Base-by-base conservation (phyloP, 1,140 invertebrate species). In the Hyposmocoma kahamanoa region DNA sequence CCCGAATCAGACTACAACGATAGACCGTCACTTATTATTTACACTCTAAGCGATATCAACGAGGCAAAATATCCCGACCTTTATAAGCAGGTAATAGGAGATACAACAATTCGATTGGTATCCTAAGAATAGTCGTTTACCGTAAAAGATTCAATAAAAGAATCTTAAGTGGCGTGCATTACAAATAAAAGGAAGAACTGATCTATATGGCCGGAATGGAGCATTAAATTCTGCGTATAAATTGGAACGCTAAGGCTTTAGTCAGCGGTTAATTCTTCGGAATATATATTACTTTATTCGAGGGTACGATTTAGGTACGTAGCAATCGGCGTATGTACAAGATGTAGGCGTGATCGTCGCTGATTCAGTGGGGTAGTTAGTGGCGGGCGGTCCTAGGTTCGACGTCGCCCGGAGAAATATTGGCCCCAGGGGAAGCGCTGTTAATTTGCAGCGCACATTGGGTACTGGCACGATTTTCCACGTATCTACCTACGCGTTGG, bases 301-400 rank as follows among this genome's bases (percentile, higher is more conserved):
- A 66, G 68, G 68, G 70, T 66, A 68, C 57, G 60, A 57, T 61
- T 55, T 53, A 59, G 65, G 56, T 56, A 60, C 62, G 66, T 69
- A 70, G 62, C 80, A 84, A 84, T 84, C 72, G 78, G 55, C 67
- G 76, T 77, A 70, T 66, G 66, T 73, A 84, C 81, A 82, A 81
- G 81, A 66, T 77, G 78, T 79, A 84, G 81, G 81, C 81, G 81
- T 81, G 78, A 79, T 82, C 69, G 67, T 67, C 57, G 77, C 81
- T 82, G 81, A 84, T 84, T 82, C 81, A 84, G 76, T 82, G 72
- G 72, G 67, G 77, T 70, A 74, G 74, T 73, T 73, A 73, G 67
- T 65, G 68, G 72, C 72, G 70, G 72, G 77, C 76, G 76, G 74
- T 71, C 69, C 72, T 72, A 70, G 72, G 68, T 77, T 71, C 70